Percentiles rank a stretch among this genome's conserved stretches.
Conservation (phyloP, 2,113 vertebrate species). For the Euleptes europaea region DNA sequence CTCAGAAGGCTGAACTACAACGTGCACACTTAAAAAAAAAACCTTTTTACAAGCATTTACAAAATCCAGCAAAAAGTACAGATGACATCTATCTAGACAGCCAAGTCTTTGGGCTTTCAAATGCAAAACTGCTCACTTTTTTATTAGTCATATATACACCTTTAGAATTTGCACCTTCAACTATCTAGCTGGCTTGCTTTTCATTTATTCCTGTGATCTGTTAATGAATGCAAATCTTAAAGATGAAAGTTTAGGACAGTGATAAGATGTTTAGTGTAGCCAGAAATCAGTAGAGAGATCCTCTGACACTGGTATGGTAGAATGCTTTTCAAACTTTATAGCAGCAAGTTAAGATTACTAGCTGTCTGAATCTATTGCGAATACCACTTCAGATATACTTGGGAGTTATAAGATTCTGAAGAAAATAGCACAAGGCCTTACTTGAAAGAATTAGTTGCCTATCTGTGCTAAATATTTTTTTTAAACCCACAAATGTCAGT, state of each 20-base stretch:
- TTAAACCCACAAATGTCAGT: not conserved
- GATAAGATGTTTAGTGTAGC: slow-evolving; percentile 43
- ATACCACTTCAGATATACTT: slow-evolving; percentile 25
- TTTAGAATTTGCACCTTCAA: slow-evolving; percentile 40
- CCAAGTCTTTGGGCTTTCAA: slow-evolving; percentile 53
- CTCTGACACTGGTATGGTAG: slow-evolving; percentile 46
- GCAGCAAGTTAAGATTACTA: slow-evolving; percentile 22
- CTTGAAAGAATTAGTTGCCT: slow-evolving; percentile 43
- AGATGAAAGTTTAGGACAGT: slow-evolving; percentile 22
- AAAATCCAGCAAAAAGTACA: slow-evolving; percentile 44
- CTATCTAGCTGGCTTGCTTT: slow-evolving; percentile 18
- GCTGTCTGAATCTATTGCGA: slow-evolving; percentile 43
- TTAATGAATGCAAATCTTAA: not conserved
- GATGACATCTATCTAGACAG: slow-evolving; percentile 64
- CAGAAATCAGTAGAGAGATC: slow-evolving; percentile 37
- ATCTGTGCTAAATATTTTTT: slow-evolving; percentile 24
- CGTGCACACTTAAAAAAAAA: slow-evolving; percentile 54
- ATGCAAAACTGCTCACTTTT: slow-evolving; percentile 56
- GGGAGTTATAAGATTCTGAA: slow-evolving; percentile 39
- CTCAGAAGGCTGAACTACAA: slow-evolving; percentile 17
- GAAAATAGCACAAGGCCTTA: slow-evolving; percentile 46
- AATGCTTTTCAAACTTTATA: slow-evolving; percentile 47
- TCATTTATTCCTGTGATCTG: slow-evolving; percentile 21
- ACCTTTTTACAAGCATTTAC: slow-evolving; percentile 50
- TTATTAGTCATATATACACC: slow-evolving; percentile 47